A percentile compares a stretch with the other conserved stretches of the same genome.
These are phyloP conservation scores for Pinna nobilis DNA, from an alignment of 1,140 invertebrate genomes.

Conservation along the genomic window DNA sequence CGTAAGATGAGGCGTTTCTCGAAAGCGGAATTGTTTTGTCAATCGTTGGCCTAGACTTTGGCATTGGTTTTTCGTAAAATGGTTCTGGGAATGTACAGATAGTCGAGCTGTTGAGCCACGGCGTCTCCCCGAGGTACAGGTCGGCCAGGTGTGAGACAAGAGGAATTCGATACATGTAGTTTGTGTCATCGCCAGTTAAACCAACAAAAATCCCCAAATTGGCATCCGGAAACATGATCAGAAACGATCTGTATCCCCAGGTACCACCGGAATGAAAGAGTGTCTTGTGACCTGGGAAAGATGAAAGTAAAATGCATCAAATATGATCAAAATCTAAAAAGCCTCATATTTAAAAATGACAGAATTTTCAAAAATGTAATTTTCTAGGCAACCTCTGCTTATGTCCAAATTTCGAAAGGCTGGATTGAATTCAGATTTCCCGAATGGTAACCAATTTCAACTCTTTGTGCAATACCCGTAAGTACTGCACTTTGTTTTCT, in stretches of 20 bases:
- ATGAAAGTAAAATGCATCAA: too few relatives aligned
- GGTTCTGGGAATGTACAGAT: constrained; percentile 33
- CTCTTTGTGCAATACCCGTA: too few relatives aligned
- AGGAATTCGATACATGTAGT: constrained; percentile 36
- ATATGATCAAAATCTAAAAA: too few relatives aligned
- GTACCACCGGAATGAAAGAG: constrained; percentile 49
- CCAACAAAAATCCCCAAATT: constrained; percentile 12
- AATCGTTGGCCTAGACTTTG: constrained; percentile 14
- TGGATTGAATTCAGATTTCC: too few relatives aligned
- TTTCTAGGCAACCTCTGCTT: too few relatives aligned
- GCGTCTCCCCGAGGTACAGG: constrained; percentile 20
- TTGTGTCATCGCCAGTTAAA: constrained; percentile 27
- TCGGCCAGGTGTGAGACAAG: constrained; percentile 44
- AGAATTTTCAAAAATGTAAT: too few relatives aligned
- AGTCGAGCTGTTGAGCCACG: constrained; percentile 25
- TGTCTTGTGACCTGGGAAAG: constrained; percentile 51
- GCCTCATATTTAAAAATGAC: too few relatives aligned
- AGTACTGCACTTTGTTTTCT: too few relatives aligned
- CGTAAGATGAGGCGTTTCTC: constrained; percentile 25
- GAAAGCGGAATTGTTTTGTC: constrained; percentile 9
- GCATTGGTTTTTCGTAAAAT: not conserved
- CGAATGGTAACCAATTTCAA: too few relatives aligned
- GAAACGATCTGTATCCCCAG: constrained; percentile 49
- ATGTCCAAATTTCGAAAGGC: too few relatives aligned
- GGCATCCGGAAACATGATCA: constrained; percentile 43